Percentiles rank a stretch among this genome's conserved stretches.
These are phyloP conservation scores for Oryzias melastigma DNA, from an alignment of 2,113 vertebrate genomes.

Conservation along the genomic window DNA sequence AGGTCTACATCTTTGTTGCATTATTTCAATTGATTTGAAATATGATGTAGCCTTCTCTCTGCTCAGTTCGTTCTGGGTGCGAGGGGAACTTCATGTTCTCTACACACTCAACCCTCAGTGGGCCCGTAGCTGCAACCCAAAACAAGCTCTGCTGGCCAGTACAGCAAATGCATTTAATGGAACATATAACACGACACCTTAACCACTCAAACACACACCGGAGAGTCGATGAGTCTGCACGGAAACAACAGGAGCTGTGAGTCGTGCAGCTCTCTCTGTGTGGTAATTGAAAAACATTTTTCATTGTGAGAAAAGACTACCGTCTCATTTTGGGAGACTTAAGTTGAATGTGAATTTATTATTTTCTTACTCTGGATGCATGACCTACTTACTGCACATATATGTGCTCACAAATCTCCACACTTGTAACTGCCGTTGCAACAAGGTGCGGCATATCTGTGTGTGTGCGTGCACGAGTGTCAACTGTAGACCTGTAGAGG, in stretches of 20 bases:
- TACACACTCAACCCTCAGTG: not conserved
- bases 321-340: constrained; percentile 51
- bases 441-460: constrained; percentile 18
- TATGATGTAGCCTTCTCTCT: constrained; percentile 23
- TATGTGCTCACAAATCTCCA: not conserved
- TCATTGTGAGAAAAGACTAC: constrained; percentile 27
- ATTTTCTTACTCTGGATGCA: constrained; percentile 59
- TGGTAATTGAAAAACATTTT: constrained; percentile 47
- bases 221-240: not conserved
- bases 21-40: constrained; percentile 21
- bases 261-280: constrained; percentile 9
- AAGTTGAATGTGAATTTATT: constrained; percentile 61
- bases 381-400: constrained; percentile 63
- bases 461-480: constrained; percentile 3
- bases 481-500: constrained; percentile 56
- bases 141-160: constrained; percentile 4
- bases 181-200: constrained; percentile 9
- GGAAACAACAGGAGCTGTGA: constrained; percentile 19
- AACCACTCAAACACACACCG: not conserved
- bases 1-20: constrained; percentile 14
- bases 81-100: constrained; percentile 26
- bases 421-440: constrained; percentile 32
- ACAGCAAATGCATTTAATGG: not conserved
- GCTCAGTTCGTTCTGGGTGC: constrained; percentile 31
- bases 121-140: constrained; percentile 20